Conservation (phyloP, 2,888 invertebrate genomes). For the Cheilosia urbana region DNA sequence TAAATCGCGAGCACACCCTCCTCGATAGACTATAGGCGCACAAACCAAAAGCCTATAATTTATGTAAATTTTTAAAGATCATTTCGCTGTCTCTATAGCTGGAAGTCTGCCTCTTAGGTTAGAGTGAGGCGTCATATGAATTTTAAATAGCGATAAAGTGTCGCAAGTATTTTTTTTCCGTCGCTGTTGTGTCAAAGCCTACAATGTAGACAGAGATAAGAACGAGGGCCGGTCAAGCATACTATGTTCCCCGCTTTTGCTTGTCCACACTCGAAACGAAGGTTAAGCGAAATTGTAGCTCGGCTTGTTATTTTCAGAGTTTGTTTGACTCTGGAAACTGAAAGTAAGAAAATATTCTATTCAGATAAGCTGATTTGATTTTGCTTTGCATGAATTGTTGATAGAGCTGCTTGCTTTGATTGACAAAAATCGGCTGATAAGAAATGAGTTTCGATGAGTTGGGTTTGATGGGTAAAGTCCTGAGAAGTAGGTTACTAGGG, state of each 20-base stretch:
- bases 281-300: not conserved
- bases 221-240: not conserved
- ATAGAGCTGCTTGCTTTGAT: not conserved
- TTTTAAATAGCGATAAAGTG: no score
- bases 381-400: not conserved
- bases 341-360: not conserved
- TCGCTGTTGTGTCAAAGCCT: no score
- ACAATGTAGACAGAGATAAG: no score
- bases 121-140: no score
- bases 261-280: not conserved
- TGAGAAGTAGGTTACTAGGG: not conserved
- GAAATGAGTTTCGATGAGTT: not conserved
- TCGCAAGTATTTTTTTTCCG: not conserved
- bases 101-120: not conserved
- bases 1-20: not conserved
- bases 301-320: not conserved
- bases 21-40: not conserved
- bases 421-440: not conserved
- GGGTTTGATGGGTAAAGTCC: not conserved
- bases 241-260: not conserved
- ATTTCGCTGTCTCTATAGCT: not conserved
- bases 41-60: not conserved
- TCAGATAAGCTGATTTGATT: not conserved
- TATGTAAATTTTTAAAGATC: not conserved
- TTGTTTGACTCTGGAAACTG: not conserved